Conservation (phyloP, 2,113 vertebrate species). For the Megaceryle torquata region DNA sequence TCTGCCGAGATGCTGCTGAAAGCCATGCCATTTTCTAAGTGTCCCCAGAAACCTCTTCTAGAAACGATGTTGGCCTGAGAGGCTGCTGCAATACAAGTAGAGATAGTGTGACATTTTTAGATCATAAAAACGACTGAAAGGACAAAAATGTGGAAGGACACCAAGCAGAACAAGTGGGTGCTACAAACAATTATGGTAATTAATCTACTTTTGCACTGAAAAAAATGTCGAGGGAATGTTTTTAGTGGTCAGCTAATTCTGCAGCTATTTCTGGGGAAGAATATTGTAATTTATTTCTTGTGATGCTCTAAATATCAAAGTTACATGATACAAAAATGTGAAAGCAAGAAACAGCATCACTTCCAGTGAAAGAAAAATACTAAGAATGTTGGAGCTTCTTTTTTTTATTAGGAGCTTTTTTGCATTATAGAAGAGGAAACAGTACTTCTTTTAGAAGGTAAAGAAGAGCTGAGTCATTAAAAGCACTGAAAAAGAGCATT, state of each 20-base stretch:
- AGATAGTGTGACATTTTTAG: neutral
- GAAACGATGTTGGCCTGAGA: neutral
- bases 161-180: neutral
- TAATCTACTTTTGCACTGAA: neutral
- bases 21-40: accelerated
- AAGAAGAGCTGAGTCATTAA: neutral
- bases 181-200: neutral
- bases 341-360: neutral
- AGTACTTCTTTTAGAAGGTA: neutral
- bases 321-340: neutral
- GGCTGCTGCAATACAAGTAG: accelerated
- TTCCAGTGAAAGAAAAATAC: neutral
- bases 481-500: neutral
- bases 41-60: too few species aligned
- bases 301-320: neutral
- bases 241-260: neutral
- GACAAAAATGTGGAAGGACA: neutral
- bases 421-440: neutral
- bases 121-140: neutral
- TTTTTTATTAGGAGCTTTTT: neutral
- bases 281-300: neutral
- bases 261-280: neutral
- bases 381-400: neutral
- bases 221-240: neutral
- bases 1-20: too few species aligned